phyloP scores from a whole-genome alignment of 1,140 invertebrate species.

The Globodera rostochiensis region DNA sequence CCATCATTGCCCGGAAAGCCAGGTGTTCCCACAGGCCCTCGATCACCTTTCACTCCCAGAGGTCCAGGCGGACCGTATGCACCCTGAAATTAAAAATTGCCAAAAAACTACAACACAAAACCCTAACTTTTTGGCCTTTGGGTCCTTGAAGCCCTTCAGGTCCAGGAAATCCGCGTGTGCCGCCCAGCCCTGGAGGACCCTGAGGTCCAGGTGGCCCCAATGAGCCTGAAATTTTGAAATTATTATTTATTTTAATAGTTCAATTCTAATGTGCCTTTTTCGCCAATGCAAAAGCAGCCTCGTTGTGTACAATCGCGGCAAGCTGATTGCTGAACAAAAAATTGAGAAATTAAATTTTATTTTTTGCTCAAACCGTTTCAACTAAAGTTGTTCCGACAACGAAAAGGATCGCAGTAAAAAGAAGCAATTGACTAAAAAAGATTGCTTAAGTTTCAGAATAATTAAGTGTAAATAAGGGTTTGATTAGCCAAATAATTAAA shows the following conservation, averaged over 20 bases:
- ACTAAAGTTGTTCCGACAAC: not conserved
- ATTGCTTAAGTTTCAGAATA: no score
- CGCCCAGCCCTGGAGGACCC: conserved; percentile 57
- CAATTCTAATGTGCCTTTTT: conserved; percentile 51
- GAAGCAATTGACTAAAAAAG: not conserved
- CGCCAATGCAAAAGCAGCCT: conserved; percentile 65
- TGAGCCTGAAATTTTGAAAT: conserved; percentile 18
- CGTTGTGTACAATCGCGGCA: conserved; percentile 64
- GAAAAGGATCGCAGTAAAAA: not conserved
- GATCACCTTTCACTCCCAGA: conserved; percentile 57
- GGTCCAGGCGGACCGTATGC: conserved; percentile 59
- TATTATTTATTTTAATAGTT: not conserved
- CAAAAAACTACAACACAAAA: no score
- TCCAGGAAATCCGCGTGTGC: conserved; percentile 63
- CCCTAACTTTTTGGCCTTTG: conserved; percentile 47
- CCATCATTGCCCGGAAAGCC: conserved; percentile 65
- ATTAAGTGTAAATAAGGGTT: no score
- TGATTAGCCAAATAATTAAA: no score
- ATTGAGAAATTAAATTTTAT: not conserved
- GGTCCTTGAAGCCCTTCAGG: conserved; percentile 62
- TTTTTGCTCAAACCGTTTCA: not conserved
- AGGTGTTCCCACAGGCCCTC: conserved; percentile 59
- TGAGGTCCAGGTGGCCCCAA: conserved; percentile 63
- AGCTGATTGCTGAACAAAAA: conserved; percentile 53
- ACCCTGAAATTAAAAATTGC: conserved; percentile 26